Percentiles rank a stretch among this genome's conserved stretches.
phyloP scores from a whole-genome alignment of 1,140 invertebrate species.

The Leptinotarsa undecemlineata region DNA sequence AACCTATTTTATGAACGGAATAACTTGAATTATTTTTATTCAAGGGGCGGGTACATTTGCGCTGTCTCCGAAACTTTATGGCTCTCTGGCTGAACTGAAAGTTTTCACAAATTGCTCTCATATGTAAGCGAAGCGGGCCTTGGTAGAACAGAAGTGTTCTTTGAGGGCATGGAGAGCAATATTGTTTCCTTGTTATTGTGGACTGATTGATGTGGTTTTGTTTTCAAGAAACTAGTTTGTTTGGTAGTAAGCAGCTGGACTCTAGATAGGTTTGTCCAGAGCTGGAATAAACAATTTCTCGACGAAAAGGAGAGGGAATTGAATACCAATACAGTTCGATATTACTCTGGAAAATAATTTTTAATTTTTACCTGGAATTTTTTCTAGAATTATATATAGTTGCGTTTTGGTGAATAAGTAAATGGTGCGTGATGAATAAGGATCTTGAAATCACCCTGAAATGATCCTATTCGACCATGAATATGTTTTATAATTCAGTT shows the following conservation, averaged over 20 bases:
- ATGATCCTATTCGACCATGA: no score
- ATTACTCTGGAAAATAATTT: no score
- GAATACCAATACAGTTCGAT: no score
- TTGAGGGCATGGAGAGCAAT: neutral
- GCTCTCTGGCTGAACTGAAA: conserved; percentile 17
- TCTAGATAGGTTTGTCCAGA: no score
- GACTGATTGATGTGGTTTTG: neutral
- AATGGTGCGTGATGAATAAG: no score
- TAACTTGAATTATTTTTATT: conserved; percentile 24
- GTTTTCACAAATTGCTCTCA: conserved; percentile 23
- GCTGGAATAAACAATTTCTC: no score
- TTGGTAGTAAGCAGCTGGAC: neutral
- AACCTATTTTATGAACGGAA: conserved; percentile 11
- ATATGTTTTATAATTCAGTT: no score
- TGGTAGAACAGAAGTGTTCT: neutral
- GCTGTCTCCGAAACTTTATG: conserved; percentile 8
- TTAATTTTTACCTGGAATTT: no score
- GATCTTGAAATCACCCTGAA: no score
- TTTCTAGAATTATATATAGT: no score
- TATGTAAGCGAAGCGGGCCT: conserved; percentile 10
- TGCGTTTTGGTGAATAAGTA: no score
- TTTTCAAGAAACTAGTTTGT: neutral
- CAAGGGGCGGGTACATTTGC: conserved; percentile 1
- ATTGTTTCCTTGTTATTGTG: neutral
- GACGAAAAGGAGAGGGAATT: no score